These are phyloP conservation scores for Lucilia sericata DNA, from an alignment of 1,140 invertebrate genomes.

Conservation along the genomic window DNA sequence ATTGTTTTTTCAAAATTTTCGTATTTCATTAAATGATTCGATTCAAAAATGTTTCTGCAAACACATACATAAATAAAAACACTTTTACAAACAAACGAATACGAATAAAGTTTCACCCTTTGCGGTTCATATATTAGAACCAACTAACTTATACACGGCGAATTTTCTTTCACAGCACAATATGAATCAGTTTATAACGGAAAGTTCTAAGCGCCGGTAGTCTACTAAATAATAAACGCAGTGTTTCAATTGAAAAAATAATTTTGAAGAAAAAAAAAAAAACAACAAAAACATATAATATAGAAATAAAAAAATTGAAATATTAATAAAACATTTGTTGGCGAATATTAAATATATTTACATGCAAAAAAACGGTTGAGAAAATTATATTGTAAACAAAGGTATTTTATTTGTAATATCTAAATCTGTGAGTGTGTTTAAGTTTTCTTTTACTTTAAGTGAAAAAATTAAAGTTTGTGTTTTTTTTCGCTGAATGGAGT, in stretches of 20 bases:
- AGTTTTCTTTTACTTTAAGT: not conserved
- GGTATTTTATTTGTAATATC: not conserved
- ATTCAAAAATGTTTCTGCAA: slow-evolving; percentile 25
- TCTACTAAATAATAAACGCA: not conserved
- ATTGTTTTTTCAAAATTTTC: not conserved
- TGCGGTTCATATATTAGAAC: not conserved
- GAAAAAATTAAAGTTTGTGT: not conserved
- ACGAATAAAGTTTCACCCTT: slow-evolving; percentile 37
- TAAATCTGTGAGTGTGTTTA: not conserved
- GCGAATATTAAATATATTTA: not conserved
- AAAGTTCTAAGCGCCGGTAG: slow-evolving; percentile 49
- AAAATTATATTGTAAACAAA: not conserved
- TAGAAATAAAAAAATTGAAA: not conserved
- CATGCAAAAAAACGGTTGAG: not conserved
- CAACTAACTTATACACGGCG: not conserved
- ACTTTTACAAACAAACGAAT: not conserved
- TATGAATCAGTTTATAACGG: slow-evolving; percentile 48
- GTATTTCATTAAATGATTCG: slow-evolving; percentile 13
- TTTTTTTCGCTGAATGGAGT: not conserved
- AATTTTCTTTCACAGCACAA: slow-evolving; percentile 38
- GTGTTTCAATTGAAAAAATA: not conserved
- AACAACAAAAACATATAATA: not conserved
- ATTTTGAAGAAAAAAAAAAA: not conserved
- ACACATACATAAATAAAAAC: not conserved
- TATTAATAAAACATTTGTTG: too few species aligned